Base-by-base conservation (phyloP, 2,888 invertebrate species). In the Mythimna loreyi region DNA sequence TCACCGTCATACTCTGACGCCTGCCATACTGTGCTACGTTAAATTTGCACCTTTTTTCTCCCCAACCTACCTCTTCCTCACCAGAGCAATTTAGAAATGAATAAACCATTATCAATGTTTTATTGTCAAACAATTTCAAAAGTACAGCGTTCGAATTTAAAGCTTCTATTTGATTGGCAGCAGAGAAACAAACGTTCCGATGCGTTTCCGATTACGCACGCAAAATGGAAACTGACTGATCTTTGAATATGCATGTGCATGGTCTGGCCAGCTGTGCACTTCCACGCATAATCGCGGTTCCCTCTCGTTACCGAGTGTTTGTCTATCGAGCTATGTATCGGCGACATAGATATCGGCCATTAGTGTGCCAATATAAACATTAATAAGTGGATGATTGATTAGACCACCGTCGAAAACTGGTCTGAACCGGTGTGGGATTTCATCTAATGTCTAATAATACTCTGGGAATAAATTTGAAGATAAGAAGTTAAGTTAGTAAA, bases 141-240 rank as follows among this genome's bases (percentile, higher is more conserved):
- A 82, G 83, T 85, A 90, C 75, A 72, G 61, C 2, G 8, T 36
- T 58, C 63, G 47, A 62, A 30, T 64, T 86, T 93, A 92, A 81
- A 87, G 92, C 87, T 82, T 80, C 70, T 77, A 87, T 86, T 94
- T 85, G 90, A 84, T 87, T 88, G 88, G 82, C 86, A 75, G 70
- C 64, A 62, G 58, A 73, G 67, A 60, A 75, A 75, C 77, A 71
- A 85, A 82, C 75, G 86, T 87, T 87, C 87, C 86, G 88, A 89
- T 89, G 87, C 89, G 89, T 93, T 94, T 93, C 93, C 93, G 94
- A 94, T 94, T 95, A 93, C 93, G 92, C 89, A 92, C 90, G 89
- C 92, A 91, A 94, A 95, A 94, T 94, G 93, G 91, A 94, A 94
- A 94, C 92, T 89, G 91, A 93, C 92, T 89, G 92, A 94, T 93